These are phyloP conservation scores for Cordilura impudica DNA, from an alignment of 2,888 invertebrate genomes.

Conservation along the genomic window DNA sequence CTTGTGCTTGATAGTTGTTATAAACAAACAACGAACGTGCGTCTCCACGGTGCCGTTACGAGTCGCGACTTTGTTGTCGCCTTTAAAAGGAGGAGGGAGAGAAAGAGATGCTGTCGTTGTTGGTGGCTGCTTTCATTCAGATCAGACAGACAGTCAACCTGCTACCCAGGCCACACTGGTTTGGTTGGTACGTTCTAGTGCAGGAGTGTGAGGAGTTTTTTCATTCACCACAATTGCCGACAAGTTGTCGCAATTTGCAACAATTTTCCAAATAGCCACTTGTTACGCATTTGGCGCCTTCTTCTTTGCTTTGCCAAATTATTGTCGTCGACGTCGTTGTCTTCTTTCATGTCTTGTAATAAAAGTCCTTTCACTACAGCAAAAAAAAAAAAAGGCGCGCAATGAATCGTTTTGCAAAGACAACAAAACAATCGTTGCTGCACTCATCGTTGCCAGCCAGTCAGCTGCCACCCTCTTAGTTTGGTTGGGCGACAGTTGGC, in stretches of 20 bases:
- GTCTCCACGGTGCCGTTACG: slow-evolving; percentile 52
- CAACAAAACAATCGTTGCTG: slow-evolving; percentile 18
- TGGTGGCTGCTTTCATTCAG: slow-evolving; percentile 17
- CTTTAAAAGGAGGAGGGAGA: slow-evolving; percentile 8
- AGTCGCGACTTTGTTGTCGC: slow-evolving; percentile 55
- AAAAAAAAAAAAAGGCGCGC: slow-evolving; percentile 45
- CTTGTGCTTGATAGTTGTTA: slow-evolving; percentile 33
- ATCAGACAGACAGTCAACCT: slow-evolving; percentile 50
- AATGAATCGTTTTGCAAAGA: slow-evolving; percentile 19
- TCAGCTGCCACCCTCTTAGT: slow-evolving; percentile 17
- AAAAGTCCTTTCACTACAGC: slow-evolving; percentile 21
- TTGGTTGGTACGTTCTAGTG: not conserved
- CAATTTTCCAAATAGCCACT: slow-evolving; percentile 58
- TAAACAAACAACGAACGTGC: slow-evolving; percentile 51
- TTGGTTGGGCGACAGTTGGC: slow-evolving; percentile 20
- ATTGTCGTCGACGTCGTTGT: slow-evolving; percentile 12
- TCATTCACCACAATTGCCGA: slow-evolving; percentile 34
- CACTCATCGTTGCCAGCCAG: slow-evolving; percentile 1
- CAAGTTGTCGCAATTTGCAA: slow-evolving; percentile 55
- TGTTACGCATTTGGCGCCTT: slow-evolving; percentile 59
- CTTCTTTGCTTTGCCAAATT: slow-evolving; percentile 16
- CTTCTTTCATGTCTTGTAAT: not conserved
- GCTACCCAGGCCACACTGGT: slow-evolving; percentile 14
- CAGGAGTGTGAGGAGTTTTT: slow-evolving; percentile 16
- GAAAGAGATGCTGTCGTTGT: slow-evolving; percentile 12